Evolutionary conservation across 2,797 vertebrate species (phyloP).

Genomic region (Poeciliopsis turneri): DNA sequence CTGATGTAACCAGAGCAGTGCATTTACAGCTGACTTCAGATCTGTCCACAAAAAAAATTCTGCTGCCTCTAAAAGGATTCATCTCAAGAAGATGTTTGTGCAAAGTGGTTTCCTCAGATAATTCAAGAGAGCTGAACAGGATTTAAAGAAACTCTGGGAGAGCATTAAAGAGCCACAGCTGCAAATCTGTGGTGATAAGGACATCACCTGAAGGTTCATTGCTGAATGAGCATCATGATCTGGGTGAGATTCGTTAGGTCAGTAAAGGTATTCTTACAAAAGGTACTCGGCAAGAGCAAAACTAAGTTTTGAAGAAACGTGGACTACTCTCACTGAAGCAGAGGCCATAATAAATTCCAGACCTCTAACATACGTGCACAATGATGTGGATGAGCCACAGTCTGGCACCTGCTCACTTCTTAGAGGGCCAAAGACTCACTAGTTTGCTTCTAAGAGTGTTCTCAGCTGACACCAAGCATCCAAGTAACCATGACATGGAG

Average conservation of each 20-base stretch:
- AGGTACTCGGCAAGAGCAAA: too few relatives aligned
- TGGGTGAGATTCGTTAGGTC: too few relatives aligned
- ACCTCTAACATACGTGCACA: neutral
- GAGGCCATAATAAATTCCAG: too few relatives aligned
- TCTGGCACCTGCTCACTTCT: neutral
- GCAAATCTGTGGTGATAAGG: too few relatives aligned
- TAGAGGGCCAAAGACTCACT: neutral
- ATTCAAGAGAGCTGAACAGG: neutral
- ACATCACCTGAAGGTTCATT: too few relatives aligned
- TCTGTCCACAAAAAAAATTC: neutral
- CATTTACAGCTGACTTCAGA: neutral
- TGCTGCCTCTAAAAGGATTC: neutral
- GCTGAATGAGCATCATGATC: too few relatives aligned
- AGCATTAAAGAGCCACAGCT: too few relatives aligned
- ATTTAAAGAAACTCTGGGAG: neutral
- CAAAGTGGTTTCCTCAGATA: neutral
- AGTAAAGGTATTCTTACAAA: too few relatives aligned
- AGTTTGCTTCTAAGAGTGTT: neutral
- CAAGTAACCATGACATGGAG: too few relatives aligned
- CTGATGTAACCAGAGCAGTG: neutral
- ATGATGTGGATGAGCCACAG: neutral
- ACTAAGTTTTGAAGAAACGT: too few relatives aligned
- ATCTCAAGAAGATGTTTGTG: neutral
- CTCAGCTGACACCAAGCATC: too few relatives aligned
- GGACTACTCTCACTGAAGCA: too few relatives aligned